A percentile compares a stretch with the other conserved stretches of the same genome.
phyloP scores from a whole-genome alignment of 1,140 invertebrate genomes.

The Formica exsecta region DNA sequence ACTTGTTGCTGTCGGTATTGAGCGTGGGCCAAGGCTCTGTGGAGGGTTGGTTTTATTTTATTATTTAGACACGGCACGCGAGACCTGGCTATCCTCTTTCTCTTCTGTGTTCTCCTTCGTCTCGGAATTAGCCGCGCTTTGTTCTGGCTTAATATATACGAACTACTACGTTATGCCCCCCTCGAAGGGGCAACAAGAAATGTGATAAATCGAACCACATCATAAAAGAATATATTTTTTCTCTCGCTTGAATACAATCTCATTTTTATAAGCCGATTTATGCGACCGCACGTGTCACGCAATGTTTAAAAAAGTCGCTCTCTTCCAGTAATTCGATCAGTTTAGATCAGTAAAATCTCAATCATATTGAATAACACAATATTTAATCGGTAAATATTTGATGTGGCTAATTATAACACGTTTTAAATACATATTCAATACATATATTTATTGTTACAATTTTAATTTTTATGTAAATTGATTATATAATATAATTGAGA shows the following conservation, averaged over 20 bases:
- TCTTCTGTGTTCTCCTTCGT: constrained; percentile 54
- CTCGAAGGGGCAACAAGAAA: background rate
- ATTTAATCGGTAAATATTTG: constrained; percentile 48
- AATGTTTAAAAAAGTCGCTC: constrained; percentile 24
- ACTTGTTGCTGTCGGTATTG: constrained; percentile 81
- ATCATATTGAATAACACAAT: constrained; percentile 28
- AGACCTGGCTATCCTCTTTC: constrained; percentile 65
- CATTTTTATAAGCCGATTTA: constrained; percentile 6
- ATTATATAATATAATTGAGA: constrained; percentile 8
- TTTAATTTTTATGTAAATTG: constrained; percentile 35
- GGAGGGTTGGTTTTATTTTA: constrained; percentile 76
- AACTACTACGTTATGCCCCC: background rate
- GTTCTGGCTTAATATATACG: constrained; percentile 41
- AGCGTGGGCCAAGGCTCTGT: constrained; percentile 75
- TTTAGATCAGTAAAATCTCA: constrained; percentile 24
- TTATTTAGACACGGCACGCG: constrained; percentile 75
- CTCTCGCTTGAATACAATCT: background rate
- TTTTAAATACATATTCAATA: background rate
- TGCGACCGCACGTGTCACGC: background rate
- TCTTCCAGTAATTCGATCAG: constrained; percentile 29
- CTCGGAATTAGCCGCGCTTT: constrained; percentile 62
- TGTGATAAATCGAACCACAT: constrained; percentile 21
- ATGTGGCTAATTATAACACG: constrained; percentile 21
- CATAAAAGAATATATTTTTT: constrained; percentile 6
- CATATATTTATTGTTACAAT: constrained; percentile 33